phyloP scores from a whole-genome alignment of 2,888 invertebrate genomes.

The Leptopterna dolabrata region DNA sequence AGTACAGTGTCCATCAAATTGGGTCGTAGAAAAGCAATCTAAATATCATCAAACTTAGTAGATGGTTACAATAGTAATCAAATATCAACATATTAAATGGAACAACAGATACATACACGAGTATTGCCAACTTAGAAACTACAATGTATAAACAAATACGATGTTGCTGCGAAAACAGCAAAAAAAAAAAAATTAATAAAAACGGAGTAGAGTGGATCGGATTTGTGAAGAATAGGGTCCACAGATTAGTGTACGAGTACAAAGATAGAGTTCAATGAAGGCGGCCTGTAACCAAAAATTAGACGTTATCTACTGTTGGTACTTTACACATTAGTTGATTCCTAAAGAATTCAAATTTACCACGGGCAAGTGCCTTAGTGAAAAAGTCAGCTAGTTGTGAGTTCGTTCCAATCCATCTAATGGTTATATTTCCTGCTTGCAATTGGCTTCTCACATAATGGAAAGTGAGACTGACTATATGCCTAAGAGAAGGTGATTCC shows the following conservation, averaged over 20 bases:
- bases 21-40: no score
- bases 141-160: no score
- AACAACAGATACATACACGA: no score
- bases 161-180: no score
- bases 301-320: not conserved
- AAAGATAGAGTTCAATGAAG: not conserved
- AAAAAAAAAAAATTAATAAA: no score
- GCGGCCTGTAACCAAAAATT: not conserved
- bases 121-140: no score
- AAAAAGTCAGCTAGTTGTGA: conserved; percentile 13
- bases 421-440: not conserved
- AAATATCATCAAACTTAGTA: no score
- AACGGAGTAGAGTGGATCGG: not conserved
- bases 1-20: no score
- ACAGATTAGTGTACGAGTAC: not conserved
- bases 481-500: not conserved
- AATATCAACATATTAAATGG: no score
- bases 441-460: conserved; percentile 6
- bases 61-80: no score
- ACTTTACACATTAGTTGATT: not conserved
- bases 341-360: not conserved
- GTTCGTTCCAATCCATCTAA: not conserved
- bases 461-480: not conserved
- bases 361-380: not conserved
- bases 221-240: not conserved